These are phyloP conservation scores for Peromyscus attwateri DNA, from an alignment of 2,797 vertebrate genomes.

Conservation along the genomic window DNA sequence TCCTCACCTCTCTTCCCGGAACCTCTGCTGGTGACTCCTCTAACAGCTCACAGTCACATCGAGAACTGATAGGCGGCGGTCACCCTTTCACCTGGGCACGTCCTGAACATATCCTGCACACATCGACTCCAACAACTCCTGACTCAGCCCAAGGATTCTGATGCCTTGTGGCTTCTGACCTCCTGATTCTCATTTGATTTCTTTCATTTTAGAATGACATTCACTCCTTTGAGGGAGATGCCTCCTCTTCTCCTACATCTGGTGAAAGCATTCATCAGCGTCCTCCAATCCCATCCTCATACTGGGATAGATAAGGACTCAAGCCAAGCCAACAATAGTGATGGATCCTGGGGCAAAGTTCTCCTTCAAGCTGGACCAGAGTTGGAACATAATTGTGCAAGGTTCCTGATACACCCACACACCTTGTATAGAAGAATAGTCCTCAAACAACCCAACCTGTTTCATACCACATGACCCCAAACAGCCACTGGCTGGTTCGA, in stretches of 20 bases:
- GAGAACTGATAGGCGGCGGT: neutral
- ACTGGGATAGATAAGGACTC: too few relatives aligned
- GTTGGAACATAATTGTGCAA: neutral
- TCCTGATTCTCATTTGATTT: neutral
- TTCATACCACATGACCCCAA: neutral
- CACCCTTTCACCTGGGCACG: conserved; percentile 39
- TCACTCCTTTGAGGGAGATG: neutral
- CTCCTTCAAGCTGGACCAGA: neutral
- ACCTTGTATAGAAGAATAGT: neutral
- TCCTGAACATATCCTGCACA: neutral
- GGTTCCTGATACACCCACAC: neutral
- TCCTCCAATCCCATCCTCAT: neutral
- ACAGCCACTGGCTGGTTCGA: neutral
- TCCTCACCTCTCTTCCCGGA: neutral
- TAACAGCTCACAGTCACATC: neutral
- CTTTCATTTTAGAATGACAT: neutral
- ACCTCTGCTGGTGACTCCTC: conserved; percentile 51
- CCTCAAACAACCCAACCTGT: neutral
- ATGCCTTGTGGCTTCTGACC: conserved; percentile 37
- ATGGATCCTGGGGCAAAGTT: neutral
- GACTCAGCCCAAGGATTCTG: conserved; percentile 44
- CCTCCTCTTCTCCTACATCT: neutral
- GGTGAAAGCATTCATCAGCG: neutral
- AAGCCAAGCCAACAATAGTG: neutral
- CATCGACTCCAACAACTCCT: neutral